Base-by-base conservation (phyloP, 2,797 vertebrate genomes). In the Pangasius sanitwongsei region DNA sequence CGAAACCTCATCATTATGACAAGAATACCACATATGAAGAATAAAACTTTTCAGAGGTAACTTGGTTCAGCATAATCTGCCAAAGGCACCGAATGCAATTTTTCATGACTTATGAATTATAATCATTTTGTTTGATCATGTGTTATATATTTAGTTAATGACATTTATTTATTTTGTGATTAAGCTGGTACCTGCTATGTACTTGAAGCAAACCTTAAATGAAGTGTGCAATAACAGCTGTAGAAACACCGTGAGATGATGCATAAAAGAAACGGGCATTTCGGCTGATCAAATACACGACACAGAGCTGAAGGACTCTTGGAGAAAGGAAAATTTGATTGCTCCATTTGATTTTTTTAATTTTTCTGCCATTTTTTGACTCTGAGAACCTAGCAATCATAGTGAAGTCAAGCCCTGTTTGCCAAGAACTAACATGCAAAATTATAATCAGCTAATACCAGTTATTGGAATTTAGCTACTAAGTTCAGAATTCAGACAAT, bases 161-260 rank as follows among this genome's bases (percentile, higher is more conserved):
- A 61, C 11, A 41, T 28, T 28, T 61, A 23, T 61, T 63, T 37
- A 61, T 83, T 61, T 83, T 7, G 80, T 63, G 4, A 61, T 41
- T 41, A 83, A 63, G 12, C 31, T 83, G 65, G 20, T 18, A 41
- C 37, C 48, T 72, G 83, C 20, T 9, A 25, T 6, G n/a, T 25
- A 5, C 84, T 70, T 72, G 31, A 72, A 67, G 67, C 67, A 57
- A 69, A 67, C 65, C 28, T 44, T 1, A 50, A 53, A 55, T 57
- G 65, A 70, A 23, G 65, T 55, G 44, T 85, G 65, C 48, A 55
- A 34, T 55, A 67, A 85, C 48, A 85, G 65, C 83, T 72, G 65
- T 50, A 53, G 16, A 57, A 83, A 15, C 12, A 48, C 61, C 4
- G 9, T 31, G 48, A 78, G 75, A 2, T 55, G 48, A 7, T 53